Evolutionary conservation across 2,113 vertebrate species (phyloP), one percentile per base, ranked within the genome.

Genomic region (Sialia sialis): DNA sequence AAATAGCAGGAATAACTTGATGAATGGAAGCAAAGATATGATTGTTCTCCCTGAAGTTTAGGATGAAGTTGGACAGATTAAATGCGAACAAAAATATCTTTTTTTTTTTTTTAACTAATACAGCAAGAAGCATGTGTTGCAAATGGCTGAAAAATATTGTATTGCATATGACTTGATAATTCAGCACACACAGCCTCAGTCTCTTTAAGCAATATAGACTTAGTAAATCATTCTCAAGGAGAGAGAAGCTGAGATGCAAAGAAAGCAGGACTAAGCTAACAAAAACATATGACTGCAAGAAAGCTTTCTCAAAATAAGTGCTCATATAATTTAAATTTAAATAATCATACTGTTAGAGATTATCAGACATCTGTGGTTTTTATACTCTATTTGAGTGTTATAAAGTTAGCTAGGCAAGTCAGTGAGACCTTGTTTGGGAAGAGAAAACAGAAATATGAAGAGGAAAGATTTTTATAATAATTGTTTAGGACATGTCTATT

Each of bases 1-100:
- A 93, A 91, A 91, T 62, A 38, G 18, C 17, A 73, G n/a, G 22
- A 90, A 80, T 80, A 58, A 58, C 51, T 73, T 76, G 36, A 69
- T 38, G 29, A 79, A 78, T 69, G 10, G 16, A 82, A 89, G 36
- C 1, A 52, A 82, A 94, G 27, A 41, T 52, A 52, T 9, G 7
- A 63, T 51, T 88, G 10, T 44, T 90, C 43, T 81, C 25, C 39
- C 25, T 56, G 26, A 84, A 66, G 19, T 78, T 70, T 77, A 84
- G 9, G 9, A 56, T 60, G 9, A 84, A 90, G 4, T 60, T 82
- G 75, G 75, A 90, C 52, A 75, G 39, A 81, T 7, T 70, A 88
- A 80, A 91, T 44, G n/a, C 0, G 0, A 56, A 63, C 4, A 83
- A 66, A 92, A 39, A 25, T 4, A 1, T 26, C 1, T 19, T 14